Conservation (phyloP, 1,140 invertebrate genomes). For the Anagrus nilaparvatae region DNA sequence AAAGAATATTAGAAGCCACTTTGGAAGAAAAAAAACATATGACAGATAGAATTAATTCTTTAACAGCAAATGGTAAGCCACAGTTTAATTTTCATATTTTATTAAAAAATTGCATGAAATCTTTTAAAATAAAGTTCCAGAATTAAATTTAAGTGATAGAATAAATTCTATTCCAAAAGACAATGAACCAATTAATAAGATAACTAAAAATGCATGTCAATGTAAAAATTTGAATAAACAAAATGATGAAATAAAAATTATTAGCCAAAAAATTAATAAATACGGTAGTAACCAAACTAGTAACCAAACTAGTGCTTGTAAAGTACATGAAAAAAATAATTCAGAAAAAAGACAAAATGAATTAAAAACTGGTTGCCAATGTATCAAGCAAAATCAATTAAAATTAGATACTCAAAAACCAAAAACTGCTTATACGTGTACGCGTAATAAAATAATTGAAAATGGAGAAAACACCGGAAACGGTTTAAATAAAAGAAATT, state of each 20-base stretch:
- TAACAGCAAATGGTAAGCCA: conserved; percentile 39
- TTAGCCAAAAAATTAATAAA: conserved; percentile 14
- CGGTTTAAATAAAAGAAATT: too few relatives aligned
- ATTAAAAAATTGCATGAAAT: conserved; percentile 5
- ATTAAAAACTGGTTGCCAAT: too few relatives aligned
- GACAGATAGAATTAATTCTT: conserved; percentile 41
- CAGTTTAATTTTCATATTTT: conserved; percentile 9
- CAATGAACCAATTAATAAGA: conserved; percentile 33
- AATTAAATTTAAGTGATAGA: conserved; percentile 42
- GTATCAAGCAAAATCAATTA: too few relatives aligned
- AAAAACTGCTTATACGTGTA: too few relatives aligned
- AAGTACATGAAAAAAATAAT: too few relatives aligned
- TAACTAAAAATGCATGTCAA: conserved; percentile 21
- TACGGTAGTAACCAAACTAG: conserved; percentile 6
- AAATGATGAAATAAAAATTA: conserved; percentile 11
- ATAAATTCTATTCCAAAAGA: conserved; percentile 38
- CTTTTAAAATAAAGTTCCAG: conserved; percentile 26
- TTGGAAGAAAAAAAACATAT: conserved; percentile 49
- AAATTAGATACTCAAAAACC: too few relatives aligned
- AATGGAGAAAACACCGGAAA: too few relatives aligned
- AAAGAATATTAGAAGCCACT: conserved; percentile 47
- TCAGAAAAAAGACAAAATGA: too few relatives aligned
- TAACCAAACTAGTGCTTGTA: too few relatives aligned
- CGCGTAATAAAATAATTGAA: too few relatives aligned
- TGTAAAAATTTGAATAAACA: conserved; percentile 18